Conservation (phyloP, 2,888 invertebrate genomes). For the Pseudoips prasinana region DNA sequence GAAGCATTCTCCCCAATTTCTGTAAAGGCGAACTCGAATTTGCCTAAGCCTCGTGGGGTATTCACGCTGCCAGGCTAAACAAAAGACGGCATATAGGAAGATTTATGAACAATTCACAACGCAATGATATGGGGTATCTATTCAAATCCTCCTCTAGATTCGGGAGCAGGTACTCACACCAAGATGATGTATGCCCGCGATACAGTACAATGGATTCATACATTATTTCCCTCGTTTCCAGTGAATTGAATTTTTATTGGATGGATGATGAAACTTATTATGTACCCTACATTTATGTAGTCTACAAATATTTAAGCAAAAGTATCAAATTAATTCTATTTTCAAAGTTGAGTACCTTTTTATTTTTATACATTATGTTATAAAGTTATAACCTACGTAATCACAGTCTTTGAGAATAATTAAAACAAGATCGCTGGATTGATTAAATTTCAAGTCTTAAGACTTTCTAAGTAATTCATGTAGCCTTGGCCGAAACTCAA, state of each 20-base stretch:
- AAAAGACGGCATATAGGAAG: constrained; percentile 70
- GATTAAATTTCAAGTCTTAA: constrained; percentile 17
- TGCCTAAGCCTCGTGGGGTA: constrained; percentile 51
- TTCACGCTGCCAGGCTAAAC: constrained; percentile 62
- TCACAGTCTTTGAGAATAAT: constrained; percentile 18
- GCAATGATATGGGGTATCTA: constrained; percentile 75
- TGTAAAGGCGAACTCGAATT: constrained; percentile 52
- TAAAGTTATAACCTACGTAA: too few species aligned
- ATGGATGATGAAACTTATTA: constrained; percentile 18
- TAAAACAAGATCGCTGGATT: constrained; percentile 12
- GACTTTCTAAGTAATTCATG: constrained; percentile 11
- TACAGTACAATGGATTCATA: constrained; percentile 49
- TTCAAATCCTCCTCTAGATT: constrained; percentile 66
- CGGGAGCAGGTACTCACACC: constrained; percentile 52
- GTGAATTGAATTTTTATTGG: constrained; percentile 45
- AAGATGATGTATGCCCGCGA: constrained; percentile 59
- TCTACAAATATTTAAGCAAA: too few species aligned
- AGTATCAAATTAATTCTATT: too few species aligned
- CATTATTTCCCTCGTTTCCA: constrained; percentile 37
- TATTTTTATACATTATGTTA: too few species aligned
- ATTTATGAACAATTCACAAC: constrained; percentile 76
- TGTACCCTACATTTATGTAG: too few species aligned
- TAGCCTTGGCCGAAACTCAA: constrained; percentile 28
- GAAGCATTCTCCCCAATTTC: constrained; percentile 41
- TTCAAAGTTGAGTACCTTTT: too few species aligned